These are phyloP conservation scores for Strongylocentrotus purpuratus DNA, from an alignment of 35 echinoderm and acorn worm genomes.

Conservation along the genomic window DNA sequence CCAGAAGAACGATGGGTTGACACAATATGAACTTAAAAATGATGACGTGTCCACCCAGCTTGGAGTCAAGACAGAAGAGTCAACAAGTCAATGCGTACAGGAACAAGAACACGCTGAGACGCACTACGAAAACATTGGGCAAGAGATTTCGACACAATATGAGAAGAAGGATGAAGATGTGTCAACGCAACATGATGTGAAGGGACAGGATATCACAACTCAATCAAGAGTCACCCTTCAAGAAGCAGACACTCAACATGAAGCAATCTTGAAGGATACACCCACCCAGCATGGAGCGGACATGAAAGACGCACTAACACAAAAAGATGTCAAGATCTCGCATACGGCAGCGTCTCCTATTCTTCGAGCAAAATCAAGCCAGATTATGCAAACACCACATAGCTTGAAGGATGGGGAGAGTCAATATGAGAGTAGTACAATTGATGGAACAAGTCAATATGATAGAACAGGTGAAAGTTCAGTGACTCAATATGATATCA, in stretches of 20 bases:
- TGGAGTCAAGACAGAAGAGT: neutral
- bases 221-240: neutral
- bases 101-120: neutral
- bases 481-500: neutral
- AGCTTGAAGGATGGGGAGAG: neutral
- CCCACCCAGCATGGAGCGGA: neutral
- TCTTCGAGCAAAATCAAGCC: neutral
- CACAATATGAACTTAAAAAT: neutral
- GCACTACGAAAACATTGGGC: neutral
- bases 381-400: neutral
- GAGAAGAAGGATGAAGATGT: neutral
- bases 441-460: neutral
- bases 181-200: neutral
- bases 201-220: neutral
- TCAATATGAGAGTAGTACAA: neutral
- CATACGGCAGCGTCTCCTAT: neutral
- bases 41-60: neutral
- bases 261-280: neutral
- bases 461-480: neutral
- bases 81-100: neutral
- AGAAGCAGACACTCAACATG: neutral
- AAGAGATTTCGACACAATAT: no score
- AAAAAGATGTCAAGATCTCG: neutral
- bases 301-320: neutral
- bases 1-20: neutral